Conservation (phyloP, 1,140 invertebrate species). For the Aphis gossypii region DNA sequence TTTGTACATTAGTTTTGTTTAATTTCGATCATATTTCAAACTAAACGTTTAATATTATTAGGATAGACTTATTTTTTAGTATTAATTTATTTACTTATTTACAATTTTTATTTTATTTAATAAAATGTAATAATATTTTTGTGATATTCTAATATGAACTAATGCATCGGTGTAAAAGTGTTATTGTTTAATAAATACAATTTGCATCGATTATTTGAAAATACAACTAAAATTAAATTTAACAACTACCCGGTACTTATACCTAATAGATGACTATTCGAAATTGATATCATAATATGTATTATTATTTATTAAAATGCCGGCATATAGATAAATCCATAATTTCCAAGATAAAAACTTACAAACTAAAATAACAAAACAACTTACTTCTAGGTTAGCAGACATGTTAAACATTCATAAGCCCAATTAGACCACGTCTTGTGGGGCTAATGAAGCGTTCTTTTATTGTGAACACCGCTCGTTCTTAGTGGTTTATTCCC, state of each 20-base stretch:
- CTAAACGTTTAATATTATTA: background rate
- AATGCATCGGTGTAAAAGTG: background rate
- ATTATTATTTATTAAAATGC: background rate
- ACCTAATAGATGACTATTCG: background rate
- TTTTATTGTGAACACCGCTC: background rate
- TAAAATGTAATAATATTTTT: background rate
- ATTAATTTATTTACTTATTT: background rate
- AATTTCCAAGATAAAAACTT: background rate
- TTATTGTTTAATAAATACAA: background rate
- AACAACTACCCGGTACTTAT: background rate
- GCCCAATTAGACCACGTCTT: background rate
- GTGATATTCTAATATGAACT: background rate
- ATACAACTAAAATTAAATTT: background rate
- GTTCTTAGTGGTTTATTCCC: background rate
- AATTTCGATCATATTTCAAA: background rate
- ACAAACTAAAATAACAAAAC: background rate
- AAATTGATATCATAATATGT: background rate
- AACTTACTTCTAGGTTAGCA: background rate
- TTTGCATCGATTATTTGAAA: background rate
- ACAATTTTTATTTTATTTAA: no score
- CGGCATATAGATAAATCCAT: background rate
- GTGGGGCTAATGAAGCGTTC: background rate
- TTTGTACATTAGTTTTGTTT: no score
- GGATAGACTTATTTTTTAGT: background rate
- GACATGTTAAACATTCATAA: background rate